Evolutionary conservation across 2,113 vertebrate species (phyloP), one percentile per base, ranked within the genome.

Genomic region (Plotosus lineatus): DNA sequence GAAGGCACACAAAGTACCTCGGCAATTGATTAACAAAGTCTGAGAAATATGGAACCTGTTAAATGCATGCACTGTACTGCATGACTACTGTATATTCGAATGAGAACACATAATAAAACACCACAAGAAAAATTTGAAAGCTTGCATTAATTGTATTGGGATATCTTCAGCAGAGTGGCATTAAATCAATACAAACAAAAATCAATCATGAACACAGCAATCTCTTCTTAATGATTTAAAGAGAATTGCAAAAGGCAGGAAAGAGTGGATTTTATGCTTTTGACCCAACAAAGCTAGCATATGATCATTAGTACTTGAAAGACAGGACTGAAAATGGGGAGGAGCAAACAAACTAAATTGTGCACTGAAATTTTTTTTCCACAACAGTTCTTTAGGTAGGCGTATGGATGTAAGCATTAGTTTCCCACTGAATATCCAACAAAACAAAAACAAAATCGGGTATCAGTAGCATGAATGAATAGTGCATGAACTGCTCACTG

Each of bases 1-100:
- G 97, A 28, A 92, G 96, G 87, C 96, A 98, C 84, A 99, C 97
- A 3, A 98, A 99, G 86, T 93, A 96, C 90, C 80, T 99, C 9
- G 95, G 96, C 50, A 90, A 83, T 84, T 90, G 61, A 88, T 82
- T 61, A 28, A 60, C 36, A 31, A 21, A 55, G 17, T 31, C 48
- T 1, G 56, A 19, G 42, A 5, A 72, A 33, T 9, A 3, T 63
- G 1, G 3, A 8, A n/a, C 33, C 9, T 23, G 10, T 46, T 28
- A 21, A 15, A 53, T 69, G 12, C n/a, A 72, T 21, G 2, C 40
- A n/a, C n/a, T n/a, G n/a, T n/a, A n/a, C n/a, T n/a, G n/a, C n/a
- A n/a, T n/a, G n/a, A n/a, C n/a, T n/a, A n/a, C 1, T 84, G 74
- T 86, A 83, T 44, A 87, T 61, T 69, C 4, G 51, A 48, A 65